phyloP scores from a whole-genome alignment of 2,113 vertebrate genomes.

The Columba livia region DNA sequence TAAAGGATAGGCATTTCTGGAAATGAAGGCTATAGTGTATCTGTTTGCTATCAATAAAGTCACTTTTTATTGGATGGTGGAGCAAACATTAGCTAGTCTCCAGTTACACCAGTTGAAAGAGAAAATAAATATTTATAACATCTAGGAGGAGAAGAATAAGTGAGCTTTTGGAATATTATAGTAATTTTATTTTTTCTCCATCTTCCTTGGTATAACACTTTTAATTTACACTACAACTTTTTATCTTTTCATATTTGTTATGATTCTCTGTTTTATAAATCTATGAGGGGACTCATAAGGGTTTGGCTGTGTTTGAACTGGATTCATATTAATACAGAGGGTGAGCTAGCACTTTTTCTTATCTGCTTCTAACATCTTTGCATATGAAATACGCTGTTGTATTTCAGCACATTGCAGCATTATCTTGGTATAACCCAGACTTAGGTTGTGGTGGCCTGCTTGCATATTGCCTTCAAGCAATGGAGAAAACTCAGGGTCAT shows the following conservation, averaged over 20 bases:
- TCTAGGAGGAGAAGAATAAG: background rate
- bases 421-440: background rate
- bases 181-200: background rate
- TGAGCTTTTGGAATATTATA: background rate
- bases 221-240: background rate
- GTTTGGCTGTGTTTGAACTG: background rate
- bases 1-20: background rate
- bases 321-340: background rate
- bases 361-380: background rate
- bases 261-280: background rate
- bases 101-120: background rate
- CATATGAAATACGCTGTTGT: background rate
- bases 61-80: background rate
- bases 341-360: background rate
- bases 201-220: background rate
- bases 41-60: background rate
- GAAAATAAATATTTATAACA: background rate
- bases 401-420: background rate
- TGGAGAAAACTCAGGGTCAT: background rate
- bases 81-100: background rate
- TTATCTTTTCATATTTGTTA: background rate
- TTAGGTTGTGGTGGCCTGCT: background rate
- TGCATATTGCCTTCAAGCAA: background rate
- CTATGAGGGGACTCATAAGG: background rate
- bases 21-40: background rate